A percentile compares a stretch with the other conserved stretches of the same genome.
Evolutionary conservation across 30 jellyfish, hydroid and myxozoan species (phyloP).

Genomic region (Hydractinia echinata): DNA sequence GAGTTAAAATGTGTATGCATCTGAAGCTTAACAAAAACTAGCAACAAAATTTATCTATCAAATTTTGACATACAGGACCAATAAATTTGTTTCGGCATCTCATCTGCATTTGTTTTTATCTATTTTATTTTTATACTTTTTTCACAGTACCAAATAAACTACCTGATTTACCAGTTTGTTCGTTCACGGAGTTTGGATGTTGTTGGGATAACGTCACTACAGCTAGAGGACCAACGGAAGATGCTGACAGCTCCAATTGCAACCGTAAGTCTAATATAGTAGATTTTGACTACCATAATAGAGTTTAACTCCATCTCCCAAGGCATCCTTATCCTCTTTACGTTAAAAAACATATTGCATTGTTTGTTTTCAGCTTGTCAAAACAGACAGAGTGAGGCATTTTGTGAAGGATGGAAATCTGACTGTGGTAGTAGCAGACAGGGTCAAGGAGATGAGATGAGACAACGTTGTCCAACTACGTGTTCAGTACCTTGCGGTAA

Average conservation of each 20-base stretch:
- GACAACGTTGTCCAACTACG: not conserved
- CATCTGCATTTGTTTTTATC: too few species aligned
- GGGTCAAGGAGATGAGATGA: constrained; percentile 12
- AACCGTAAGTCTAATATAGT: not conserved
- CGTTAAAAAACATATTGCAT: not conserved
- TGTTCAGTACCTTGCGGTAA: constrained; percentile 15
- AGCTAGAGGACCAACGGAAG: constrained; percentile 17
- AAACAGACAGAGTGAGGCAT: not conserved
- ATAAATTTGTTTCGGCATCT: too few species aligned
- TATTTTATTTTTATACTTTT: too few species aligned
- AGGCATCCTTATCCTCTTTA: not conserved
- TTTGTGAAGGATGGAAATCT: constrained; percentile 1
- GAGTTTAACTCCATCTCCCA: not conserved
- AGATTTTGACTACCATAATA: not conserved
- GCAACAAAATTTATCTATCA: too few species aligned
- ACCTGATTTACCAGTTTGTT: not conserved
- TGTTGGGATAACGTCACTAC: constrained; percentile 13
- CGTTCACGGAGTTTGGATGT: constrained; percentile 2
- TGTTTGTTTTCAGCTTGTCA: not conserved
- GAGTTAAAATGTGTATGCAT: too few species aligned
- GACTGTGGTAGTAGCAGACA: not conserved
- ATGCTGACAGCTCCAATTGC: not conserved
- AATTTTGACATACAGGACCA: too few species aligned
- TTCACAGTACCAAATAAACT: not conserved
- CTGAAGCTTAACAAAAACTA: too few species aligned